Percentiles rank a stretch among this genome's conserved stretches.
These are phyloP conservation scores for Mythimna pallens DNA, from an alignment of 2,888 invertebrate genomes.

Conservation along the genomic window DNA sequence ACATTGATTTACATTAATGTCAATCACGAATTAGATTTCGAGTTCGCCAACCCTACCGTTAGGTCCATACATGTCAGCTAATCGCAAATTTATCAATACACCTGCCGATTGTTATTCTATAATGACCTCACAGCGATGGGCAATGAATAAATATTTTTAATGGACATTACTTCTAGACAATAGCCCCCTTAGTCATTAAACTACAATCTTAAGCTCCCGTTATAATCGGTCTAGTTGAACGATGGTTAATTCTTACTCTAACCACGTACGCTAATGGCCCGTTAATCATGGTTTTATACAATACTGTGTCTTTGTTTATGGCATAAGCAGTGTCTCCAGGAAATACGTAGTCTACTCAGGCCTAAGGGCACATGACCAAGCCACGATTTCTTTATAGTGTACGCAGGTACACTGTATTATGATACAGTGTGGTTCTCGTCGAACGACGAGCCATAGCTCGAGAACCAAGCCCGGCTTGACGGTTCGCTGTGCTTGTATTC, in stretches of 20 bases:
- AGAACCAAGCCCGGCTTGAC: too few relatives aligned
- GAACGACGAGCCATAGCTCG: neutral
- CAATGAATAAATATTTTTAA: conserved; percentile 66
- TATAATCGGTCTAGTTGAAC: conserved; percentile 47
- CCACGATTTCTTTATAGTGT: conserved; percentile 20
- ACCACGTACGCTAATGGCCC: conserved; percentile 45
- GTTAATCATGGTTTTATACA: conserved; percentile 42
- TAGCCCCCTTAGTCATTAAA: conserved; percentile 33
- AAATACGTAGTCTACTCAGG: neutral
- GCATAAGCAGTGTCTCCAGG: neutral
- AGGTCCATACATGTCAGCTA: conserved; percentile 48
- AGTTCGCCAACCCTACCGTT: conserved; percentile 55
- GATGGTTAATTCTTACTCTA: conserved; percentile 31
- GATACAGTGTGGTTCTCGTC: too few relatives aligned
- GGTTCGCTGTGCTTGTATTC: too few relatives aligned
- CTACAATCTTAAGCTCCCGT: conserved; percentile 36
- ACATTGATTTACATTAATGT: conserved; percentile 24
- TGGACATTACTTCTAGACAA: conserved; percentile 60
- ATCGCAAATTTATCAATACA: conserved; percentile 63
- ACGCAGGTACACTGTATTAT: neutral
- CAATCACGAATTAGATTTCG: conserved; percentile 14
- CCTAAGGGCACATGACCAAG: neutral
- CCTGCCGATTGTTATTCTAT: conserved; percentile 67
- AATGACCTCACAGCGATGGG: conserved; percentile 57
- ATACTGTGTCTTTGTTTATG: conserved; percentile 12